phyloP scores from a whole-genome alignment of 2,888 invertebrate genomes.

The Folsomia manolachei region DNA sequence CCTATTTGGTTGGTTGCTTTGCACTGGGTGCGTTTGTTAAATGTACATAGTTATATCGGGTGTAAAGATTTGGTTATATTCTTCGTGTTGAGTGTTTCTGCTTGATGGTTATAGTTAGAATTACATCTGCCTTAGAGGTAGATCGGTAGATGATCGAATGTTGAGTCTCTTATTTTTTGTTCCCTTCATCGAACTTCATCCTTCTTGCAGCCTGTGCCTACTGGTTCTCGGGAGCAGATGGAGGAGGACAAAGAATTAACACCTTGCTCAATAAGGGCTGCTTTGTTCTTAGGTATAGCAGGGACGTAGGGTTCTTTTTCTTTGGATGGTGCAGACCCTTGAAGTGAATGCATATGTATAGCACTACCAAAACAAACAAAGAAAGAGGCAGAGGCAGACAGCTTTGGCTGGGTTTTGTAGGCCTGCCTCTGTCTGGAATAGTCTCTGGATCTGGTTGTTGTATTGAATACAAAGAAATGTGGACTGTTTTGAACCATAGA shows the following conservation, averaged over 20 bases:
- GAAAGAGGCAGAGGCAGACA: not conserved
- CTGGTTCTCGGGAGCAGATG: not conserved
- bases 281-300: too few species aligned
- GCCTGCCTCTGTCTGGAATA: too few species aligned
- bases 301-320: not conserved
- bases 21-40: not conserved
- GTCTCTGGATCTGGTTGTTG: too few species aligned
- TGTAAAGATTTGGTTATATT: not conserved
- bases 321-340: not conserved
- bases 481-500: too few species aligned
- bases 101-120: not conserved
- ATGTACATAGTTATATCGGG: not conserved
- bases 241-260: not conserved
- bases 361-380: not conserved
- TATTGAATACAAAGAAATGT: too few species aligned
- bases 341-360: not conserved
- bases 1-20: not conserved
- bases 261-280: slow-evolving; percentile 3
- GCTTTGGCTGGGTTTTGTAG: too few species aligned
- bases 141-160: too few species aligned
- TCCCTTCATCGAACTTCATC: not conserved
- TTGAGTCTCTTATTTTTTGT: not conserved
- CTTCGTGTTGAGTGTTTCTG: not conserved
- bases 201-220: not conserved
- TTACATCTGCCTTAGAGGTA: too few species aligned